Base-by-base conservation (phyloP, 2,888 invertebrate genomes). In the Mamestra brassicae region DNA sequence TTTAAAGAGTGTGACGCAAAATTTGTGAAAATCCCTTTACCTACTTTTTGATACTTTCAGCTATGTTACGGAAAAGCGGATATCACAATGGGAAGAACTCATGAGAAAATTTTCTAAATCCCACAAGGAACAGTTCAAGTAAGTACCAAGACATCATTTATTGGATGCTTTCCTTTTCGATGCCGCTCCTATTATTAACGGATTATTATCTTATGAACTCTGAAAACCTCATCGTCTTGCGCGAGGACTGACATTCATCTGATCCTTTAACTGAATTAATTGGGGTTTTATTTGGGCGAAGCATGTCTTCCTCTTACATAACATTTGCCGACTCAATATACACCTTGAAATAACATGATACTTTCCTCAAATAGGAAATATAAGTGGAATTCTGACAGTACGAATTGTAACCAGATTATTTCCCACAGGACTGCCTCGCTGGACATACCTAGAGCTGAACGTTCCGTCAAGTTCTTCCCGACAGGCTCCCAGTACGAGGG, bases 401-500 rank as follows among this genome's bases (percentile, higher is more conserved):
- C 15, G 4, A 38, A 42, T 50, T 17, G 15, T 17, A 38, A 61
- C 42, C n/a, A 54, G 10, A 34, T 54, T 17, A 11, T 47, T 57
- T 6, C 36, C 52, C n/a, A 15, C 84, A 95, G 95, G 76, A 75
- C 90, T n/a, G 84, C 88, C 38, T 87, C 92, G 0, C 66, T 95
- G 70, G 92, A 95, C 67, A 94, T 96, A 50, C 95, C 95, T 0
- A 89, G 92, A 10, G 92, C 90, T 50, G 83, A 79, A 13, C 93
- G 95, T 1, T 92, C 93, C 10, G 68, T 78, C 55, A 95, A 96
- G 87, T 81, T 83, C 72, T 97, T 97, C 81, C 93, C 96, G 15
- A 97, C 97, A 0, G 97, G 97, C 3, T 97, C 97, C 74, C 90
- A 89, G 36, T 98, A 97, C 85, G 92, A 94, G 58, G 98, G 98